Evolutionary conservation across 1,140 invertebrate species (phyloP), one percentile per base, ranked within the genome.

Genomic region (Halyomorpha halys): DNA sequence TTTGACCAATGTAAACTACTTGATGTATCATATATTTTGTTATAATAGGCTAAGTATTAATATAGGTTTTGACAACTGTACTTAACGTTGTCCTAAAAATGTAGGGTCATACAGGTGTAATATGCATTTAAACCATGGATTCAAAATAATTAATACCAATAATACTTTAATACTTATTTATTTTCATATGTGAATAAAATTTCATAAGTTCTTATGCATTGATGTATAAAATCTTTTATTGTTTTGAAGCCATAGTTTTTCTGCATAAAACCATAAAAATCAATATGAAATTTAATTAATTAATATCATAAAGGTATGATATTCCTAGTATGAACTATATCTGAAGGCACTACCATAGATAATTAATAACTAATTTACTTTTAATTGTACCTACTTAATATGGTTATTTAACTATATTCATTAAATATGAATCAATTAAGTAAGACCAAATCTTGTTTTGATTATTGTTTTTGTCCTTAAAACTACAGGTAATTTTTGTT

Each of bases 1-100:
- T 34, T 60, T 60, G 59, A 60, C 59, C 59, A 60, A 60, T 60
- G 27, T 34, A 60, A 60, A 60, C 27, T 60, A 49, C 19, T 56
- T 60, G 30, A 60, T 60, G 59, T 60, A 60, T 60, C 39, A 60
- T 60, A 60, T 60, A 59, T 60, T 60, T 60, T 60, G 59, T 60
- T 60, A 60, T 39, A 19, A 39, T 60, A 60, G 59, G 39, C 5
- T 60, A 60, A 60, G 39, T 34, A 30, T 16, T 34, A 60, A 34
- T 34, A 34, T 34, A 60, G 25, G 23, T 59, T 27, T 59, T 54
- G 27, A 30, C 27, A 30, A 56, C 30, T 30, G 23, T 56, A 30
- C 53, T 56, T 56, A 27, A 30, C 23, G 53, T 56, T 56, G 21
- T 56, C 30, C 23, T 23, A 27, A 56, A 53, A 19, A 27, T 21